Evolutionary conservation across 1,140 invertebrate genomes (phyloP).

Genomic region (Ostrea edulis): DNA sequence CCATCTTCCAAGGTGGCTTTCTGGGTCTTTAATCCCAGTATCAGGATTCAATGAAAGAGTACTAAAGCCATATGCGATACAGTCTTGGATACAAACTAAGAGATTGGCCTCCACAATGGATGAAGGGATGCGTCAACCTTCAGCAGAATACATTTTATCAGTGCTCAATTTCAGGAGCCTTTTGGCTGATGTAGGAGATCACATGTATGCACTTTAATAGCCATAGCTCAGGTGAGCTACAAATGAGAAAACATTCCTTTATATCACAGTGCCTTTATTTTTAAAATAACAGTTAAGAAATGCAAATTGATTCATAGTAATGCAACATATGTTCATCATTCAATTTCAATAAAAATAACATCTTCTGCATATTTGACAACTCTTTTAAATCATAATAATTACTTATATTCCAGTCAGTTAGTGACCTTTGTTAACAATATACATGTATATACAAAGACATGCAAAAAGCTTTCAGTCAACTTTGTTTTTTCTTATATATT

Average conservation of each 20-base stretch:
- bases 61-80: too few species aligned
- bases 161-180: too few species aligned
- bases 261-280: constrained; percentile 31
- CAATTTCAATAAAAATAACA: constrained; percentile 7
- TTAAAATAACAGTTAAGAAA: constrained; percentile 25
- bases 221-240: not conserved
- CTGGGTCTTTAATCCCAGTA: too few species aligned
- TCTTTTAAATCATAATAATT: not conserved
- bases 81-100: too few species aligned
- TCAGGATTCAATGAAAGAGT: too few species aligned
- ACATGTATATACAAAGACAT: not conserved
- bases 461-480: not conserved
- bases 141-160: too few species aligned
- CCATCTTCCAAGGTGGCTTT: too few species aligned
- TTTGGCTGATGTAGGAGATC: too few species aligned
- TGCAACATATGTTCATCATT: not conserved
- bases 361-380: not conserved
- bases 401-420: not conserved
- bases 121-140: too few species aligned
- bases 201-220: not conserved
- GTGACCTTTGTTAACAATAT: not conserved
- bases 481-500: not conserved
- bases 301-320: not conserved
- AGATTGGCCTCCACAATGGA: too few species aligned
- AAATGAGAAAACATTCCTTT: not conserved